A percentile compares a stretch with the other conserved stretches of the same genome.
phyloP scores from a whole-genome alignment of 2,888 invertebrate genomes.

The Lypha dubia region DNA sequence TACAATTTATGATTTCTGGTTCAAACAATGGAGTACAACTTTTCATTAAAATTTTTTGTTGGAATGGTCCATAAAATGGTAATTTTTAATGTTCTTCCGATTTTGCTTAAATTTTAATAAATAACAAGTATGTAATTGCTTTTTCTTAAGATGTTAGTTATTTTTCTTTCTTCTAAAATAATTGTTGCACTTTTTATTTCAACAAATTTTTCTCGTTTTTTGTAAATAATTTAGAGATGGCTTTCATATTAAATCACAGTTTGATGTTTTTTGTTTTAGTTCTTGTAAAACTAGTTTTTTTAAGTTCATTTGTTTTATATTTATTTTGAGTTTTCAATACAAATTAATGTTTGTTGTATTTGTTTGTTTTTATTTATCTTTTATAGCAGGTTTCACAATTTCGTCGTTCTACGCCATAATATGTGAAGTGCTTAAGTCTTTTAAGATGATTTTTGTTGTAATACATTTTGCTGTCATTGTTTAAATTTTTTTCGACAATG shows the following conservation, averaged over 20 bases:
- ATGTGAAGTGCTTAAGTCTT: slow-evolving; percentile 80
- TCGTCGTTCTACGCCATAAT: slow-evolving; percentile 71
- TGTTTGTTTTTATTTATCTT: slow-evolving; percentile 46
- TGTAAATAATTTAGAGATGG: slow-evolving; percentile 73
- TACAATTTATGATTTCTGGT: too few species aligned
- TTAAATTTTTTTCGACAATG: slow-evolving; percentile 72
- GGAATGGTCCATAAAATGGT: slow-evolving; percentile 13
- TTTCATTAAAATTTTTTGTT: not conserved
- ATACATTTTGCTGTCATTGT: slow-evolving; percentile 64
- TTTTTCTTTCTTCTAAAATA: slow-evolving; percentile 39
- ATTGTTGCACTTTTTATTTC: slow-evolving; percentile 52
- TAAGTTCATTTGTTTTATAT: slow-evolving; percentile 35
- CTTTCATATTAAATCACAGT: slow-evolving; percentile 75
- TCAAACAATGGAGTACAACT: not conserved
- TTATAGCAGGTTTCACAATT: slow-evolving; percentile 73
- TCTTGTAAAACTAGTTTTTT: slow-evolving; percentile 66
- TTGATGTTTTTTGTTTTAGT: slow-evolving; percentile 72
- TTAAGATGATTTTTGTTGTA: slow-evolving; percentile 68
- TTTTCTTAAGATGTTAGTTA: slow-evolving; percentile 44
- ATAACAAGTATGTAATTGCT: slow-evolving; percentile 27
- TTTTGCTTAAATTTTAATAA: slow-evolving; percentile 16
- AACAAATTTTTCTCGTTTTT: slow-evolving; percentile 34
- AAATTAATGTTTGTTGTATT: slow-evolving; percentile 71
- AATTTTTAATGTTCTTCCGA: not conserved
- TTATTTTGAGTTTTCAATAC: slow-evolving; percentile 67